Percentiles rank a stretch among this genome's conserved stretches.
Evolutionary conservation across 1,140 invertebrate species (phyloP).

Genomic region (Caligus rogercresseyi): DNA sequence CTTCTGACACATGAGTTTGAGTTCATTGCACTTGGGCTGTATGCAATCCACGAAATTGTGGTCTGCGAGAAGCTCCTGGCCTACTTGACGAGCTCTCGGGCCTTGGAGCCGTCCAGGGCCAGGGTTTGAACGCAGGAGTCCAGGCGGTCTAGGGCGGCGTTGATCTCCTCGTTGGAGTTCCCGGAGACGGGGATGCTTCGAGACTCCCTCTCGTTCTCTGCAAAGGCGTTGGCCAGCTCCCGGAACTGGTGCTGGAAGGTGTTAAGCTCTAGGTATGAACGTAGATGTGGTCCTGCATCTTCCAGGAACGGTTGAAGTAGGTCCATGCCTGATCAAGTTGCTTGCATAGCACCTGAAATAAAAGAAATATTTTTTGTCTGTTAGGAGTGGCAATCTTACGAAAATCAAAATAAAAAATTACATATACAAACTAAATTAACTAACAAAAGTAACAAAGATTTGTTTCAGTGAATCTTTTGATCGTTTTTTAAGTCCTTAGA

Average conservation of each 20-base stretch:
- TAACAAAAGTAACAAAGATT: no score
- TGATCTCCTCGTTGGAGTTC: neutral
- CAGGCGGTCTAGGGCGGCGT: slow-evolving; percentile 4
- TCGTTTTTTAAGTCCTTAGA: no score
- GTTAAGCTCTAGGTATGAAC: slow-evolving; percentile 16
- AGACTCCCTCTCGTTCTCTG: neutral
- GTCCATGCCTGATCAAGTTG: slow-evolving; percentile 17
- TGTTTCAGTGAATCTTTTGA: no score
- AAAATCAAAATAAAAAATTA: no score
- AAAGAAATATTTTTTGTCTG: no score
- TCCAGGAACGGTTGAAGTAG: slow-evolving; percentile 17
- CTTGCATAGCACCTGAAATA: slow-evolving; percentile 4
- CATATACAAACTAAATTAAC: no score
- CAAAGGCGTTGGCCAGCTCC: neutral
- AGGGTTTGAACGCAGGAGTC: slow-evolving; percentile 5
- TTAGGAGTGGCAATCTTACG: no score
- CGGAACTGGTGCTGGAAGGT: slow-evolving; percentile 2
- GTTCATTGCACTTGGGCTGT: slow-evolving; percentile 6
- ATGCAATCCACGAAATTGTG: slow-evolving; percentile 15
- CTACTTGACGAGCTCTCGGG: slow-evolving; percentile 5
- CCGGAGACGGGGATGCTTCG: neutral
- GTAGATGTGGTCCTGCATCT: slow-evolving; percentile 17
- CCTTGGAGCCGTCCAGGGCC: slow-evolving; percentile 4
- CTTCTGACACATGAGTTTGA: slow-evolving; percentile 9
- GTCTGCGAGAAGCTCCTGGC: slow-evolving; percentile 8